A percentile compares a stretch with the other conserved stretches of the same genome.
Conservation (phyloP, 2,888 invertebrate species). For the Protonemura montana region DNA sequence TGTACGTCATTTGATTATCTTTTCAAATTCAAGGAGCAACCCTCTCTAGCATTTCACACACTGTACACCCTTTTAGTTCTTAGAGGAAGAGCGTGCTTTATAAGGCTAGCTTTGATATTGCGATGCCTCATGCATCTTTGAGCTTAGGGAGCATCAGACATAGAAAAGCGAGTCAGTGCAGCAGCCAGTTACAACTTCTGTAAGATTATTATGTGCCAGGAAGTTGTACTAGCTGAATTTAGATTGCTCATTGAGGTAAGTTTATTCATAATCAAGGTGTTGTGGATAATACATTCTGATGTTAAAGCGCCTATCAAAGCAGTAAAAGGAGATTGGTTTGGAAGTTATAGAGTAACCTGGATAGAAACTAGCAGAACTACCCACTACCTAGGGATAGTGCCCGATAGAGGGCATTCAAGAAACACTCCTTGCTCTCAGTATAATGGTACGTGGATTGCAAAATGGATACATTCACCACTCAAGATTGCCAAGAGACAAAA, state of each 20-base stretch:
- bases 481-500: no score
- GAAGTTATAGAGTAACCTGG: background rate
- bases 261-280: constrained; percentile 12
- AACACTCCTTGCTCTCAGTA: background rate
- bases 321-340: constrained; percentile 5
- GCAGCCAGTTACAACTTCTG: background rate
- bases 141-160: constrained; percentile 12
- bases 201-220: constrained; percentile 4
- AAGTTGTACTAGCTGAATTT: constrained; percentile 12
- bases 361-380: no score
- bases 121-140: constrained; percentile 7
- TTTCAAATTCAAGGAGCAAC: background rate
- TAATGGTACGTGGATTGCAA: no score
- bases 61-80: constrained; percentile 12
- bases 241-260: constrained; percentile 12
- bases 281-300: constrained; percentile 12
- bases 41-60: background rate
- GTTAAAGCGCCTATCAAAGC: constrained; percentile 12
- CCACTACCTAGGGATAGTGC: background rate
- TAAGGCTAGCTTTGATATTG: background rate
- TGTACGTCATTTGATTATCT: background rate
- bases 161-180: background rate
- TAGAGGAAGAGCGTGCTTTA: background rate
- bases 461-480: no score
- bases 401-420: background rate